Evolutionary conservation across 2,888 invertebrate species (phyloP).

Genomic region (Tinea trinotella): DNA sequence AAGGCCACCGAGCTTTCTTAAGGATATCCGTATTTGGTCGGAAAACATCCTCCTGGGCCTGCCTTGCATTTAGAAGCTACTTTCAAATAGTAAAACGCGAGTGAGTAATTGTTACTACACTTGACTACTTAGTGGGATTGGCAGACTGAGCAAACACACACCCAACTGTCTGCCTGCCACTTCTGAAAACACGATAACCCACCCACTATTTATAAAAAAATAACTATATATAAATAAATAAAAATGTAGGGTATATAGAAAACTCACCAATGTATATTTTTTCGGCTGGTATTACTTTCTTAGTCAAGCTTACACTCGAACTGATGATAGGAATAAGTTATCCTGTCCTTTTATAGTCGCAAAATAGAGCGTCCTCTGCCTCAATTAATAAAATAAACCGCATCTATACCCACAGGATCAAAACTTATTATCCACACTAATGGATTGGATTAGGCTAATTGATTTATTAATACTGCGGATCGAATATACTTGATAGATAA

Average conservation of each 20-base stretch:
- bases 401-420: neutral
- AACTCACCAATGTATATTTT: neutral
- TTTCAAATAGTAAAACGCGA: no score
- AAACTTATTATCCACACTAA: constrained; percentile 4
- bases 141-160: no score
- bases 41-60: no score
- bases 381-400: constrained; percentile 3
- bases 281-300: neutral
- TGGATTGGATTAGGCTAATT: neutral
- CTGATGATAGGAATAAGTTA: neutral
- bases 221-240: no score
- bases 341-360: neutral
- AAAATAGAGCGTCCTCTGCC: neutral
- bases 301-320: neutral
- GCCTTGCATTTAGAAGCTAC: neutral
- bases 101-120: no score
- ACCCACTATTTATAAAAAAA: no score
- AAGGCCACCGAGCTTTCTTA: no score
- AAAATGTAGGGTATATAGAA: neutral
- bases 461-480: neutral
- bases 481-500: no score
- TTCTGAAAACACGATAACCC: no score
- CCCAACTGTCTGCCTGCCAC: no score
- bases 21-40: no score
- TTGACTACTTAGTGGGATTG: no score